Evolutionary conservation across 2,113 vertebrate species (phyloP), one percentile per base, ranked within the genome.

Genomic region (Xenopus tropicalis): DNA sequence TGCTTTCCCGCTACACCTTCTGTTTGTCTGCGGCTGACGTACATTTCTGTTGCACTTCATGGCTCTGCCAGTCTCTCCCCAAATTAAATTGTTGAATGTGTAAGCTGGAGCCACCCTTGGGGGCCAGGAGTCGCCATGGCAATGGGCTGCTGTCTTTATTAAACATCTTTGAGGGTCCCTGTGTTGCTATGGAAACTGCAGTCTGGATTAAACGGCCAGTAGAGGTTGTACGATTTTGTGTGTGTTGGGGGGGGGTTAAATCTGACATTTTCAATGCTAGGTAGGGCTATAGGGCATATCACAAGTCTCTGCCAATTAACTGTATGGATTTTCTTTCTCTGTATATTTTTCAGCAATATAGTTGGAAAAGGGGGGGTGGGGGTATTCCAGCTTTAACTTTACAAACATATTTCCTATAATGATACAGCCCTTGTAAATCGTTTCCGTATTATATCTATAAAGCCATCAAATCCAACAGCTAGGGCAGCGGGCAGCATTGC

Each of bases 71-170:
- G 29, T 37, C 29, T 78, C 71, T 78, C 77, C 79, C 80, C 71
- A 79, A 80, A 79, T 82, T 80, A 80, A 67, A 69, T 78, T 20
- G 14, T 76, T 79, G 70, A 76, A 43, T 21, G 75, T 69, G 77
- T 79, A 79, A 72, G 63, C 75, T 78, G 73, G 51, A 81, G 81
- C 62, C 62, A 78, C 75, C 57, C 65, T 80, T 64, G 65, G 83
- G 81, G 16, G 69, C 80, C 85, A 85, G 10, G 0, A 51, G 74
- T 89, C 76, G 61, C 84, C 79, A 79, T 84, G 79, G 81, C 82
- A 87, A 87, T 85, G 64, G 66, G 58, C 79, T 82, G 58, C 80
- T 83, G 78, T 80, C 85, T 78, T 82, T 86, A 82, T 83, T 86
- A 83, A 83, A 86, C 82, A 84, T 85, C 77, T 78, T 64, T 25